A percentile compares a stretch with the other conserved stretches of the same genome.
Evolutionary conservation across 2,797 vertebrate genomes (phyloP).

Genomic region (Zalophus californianus): DNA sequence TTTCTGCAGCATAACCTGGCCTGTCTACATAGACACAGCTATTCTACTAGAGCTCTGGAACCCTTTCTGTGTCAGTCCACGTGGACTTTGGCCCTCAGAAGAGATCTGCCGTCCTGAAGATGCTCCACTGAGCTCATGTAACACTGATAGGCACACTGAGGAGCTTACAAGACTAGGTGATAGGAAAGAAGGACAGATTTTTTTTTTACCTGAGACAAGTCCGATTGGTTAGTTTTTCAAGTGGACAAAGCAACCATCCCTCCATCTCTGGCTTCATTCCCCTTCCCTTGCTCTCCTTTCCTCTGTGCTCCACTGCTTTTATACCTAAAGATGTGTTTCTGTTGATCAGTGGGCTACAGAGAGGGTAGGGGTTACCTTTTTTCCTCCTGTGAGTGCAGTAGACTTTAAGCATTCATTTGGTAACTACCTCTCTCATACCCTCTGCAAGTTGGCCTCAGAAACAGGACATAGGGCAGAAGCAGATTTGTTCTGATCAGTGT

Average conservation of each 20-base stretch:
- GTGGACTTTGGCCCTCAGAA: neutral
- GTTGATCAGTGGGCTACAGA: neutral
- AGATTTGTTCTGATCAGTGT: neutral
- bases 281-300: neutral
- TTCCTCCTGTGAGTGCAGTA: neutral
- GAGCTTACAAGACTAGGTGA: neutral
- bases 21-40: neutral
- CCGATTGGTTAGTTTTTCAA: neutral
- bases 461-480: neutral
- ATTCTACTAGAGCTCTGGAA: neutral
- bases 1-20: neutral
- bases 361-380: neutral
- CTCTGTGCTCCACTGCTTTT: neutral
- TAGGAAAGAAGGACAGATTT: neutral
- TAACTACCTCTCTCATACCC: neutral
- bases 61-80: neutral
- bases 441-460: neutral
- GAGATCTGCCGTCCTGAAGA: neutral
- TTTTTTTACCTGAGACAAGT: neutral
- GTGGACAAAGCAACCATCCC: neutral
- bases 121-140: neutral
- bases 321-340: neutral
- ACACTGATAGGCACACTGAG: neutral
- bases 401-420: neutral
- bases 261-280: neutral